A percentile compares a stretch with the other conserved stretches of the same genome.
These are phyloP conservation scores for Urocyon cinereoargenteus DNA, from an alignment of 2,797 vertebrate genomes.

Conservation along the genomic window DNA sequence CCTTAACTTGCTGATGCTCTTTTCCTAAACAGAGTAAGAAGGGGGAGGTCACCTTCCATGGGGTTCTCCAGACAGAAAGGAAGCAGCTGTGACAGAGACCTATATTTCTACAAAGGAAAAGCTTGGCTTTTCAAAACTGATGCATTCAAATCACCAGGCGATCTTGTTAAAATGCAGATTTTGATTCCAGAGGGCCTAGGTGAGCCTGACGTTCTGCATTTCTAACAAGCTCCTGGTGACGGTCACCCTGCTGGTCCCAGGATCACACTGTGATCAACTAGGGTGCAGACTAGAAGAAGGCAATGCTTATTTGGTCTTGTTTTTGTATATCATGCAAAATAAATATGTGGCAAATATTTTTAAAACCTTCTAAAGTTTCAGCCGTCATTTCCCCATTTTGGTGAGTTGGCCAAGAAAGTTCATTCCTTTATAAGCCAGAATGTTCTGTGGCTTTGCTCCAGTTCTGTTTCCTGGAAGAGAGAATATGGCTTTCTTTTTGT, in stretches of 20 bases:
- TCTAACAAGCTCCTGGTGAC: conserved; percentile 22
- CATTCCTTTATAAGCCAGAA: conserved; percentile 29
- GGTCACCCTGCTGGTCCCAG: background rate
- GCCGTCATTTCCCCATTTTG: background rate
- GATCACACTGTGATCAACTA: conserved; percentile 46
- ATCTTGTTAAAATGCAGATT: conserved; percentile 52
- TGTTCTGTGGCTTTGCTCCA: conserved; percentile 52
- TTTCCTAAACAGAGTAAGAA: conserved; percentile 73
- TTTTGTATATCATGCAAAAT: conserved; percentile 73
- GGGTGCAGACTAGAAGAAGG: background rate
- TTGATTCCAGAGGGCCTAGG: background rate
- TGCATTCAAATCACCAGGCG: conserved; percentile 3
- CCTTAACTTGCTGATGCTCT: conserved; percentile 76
- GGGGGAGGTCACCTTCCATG: conserved; percentile 69
- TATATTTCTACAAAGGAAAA: conserved; percentile 51
- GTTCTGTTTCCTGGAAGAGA: conserved; percentile 60
- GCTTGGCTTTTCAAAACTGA: conserved; percentile 35
- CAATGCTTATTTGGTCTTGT: conserved; percentile 79
- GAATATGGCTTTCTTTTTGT: conserved; percentile 73
- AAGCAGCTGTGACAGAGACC: conserved; percentile 52
- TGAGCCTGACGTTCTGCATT: conserved; percentile 4
- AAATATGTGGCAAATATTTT: conserved; percentile 74
- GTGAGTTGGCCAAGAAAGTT: background rate
- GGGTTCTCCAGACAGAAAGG: conserved; percentile 74
- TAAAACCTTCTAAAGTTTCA: conserved; percentile 73